Percentiles rank a stretch among this genome's conserved stretches.
Evolutionary conservation across 2,888 invertebrate species (phyloP).

Genomic region (Nomada ruficornis): DNA sequence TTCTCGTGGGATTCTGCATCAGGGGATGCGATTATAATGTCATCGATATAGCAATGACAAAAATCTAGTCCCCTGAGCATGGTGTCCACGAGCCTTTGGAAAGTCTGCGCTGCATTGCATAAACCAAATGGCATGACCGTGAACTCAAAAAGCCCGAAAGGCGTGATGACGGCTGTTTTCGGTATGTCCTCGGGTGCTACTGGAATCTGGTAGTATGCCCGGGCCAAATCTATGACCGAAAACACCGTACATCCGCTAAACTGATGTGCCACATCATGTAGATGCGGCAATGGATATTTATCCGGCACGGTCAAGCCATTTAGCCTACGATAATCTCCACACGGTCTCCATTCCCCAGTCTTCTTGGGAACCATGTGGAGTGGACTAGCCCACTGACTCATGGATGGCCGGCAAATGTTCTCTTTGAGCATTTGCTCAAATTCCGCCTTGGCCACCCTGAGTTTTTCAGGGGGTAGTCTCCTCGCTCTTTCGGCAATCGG

Average conservation of each 20-base stretch:
- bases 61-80: not conserved
- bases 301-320: not conserved
- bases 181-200: not conserved
- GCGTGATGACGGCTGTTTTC: not conserved
- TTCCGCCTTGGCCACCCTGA: not conserved
- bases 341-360: conserved; percentile 1
- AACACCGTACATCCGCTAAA: not conserved
- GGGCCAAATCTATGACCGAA: not conserved
- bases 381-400: not conserved
- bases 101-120: not conserved
- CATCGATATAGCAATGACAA: not conserved
- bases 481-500: not conserved
- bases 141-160: not conserved
- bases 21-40: not conserved
- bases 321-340: conserved; percentile 2
- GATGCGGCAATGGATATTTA: not conserved
- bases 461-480: not conserved
- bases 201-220: not conserved
- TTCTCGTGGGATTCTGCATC: not conserved
- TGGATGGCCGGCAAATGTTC: conserved; percentile 5
- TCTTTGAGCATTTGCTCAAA: conserved; percentile 15
- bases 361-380: not conserved
- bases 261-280: not conserved
- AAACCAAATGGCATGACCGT: not conserved
- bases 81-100: not conserved